Conservation (phyloP, 2,113 vertebrate genomes). For the Oenanthe melanoleuca region DNA sequence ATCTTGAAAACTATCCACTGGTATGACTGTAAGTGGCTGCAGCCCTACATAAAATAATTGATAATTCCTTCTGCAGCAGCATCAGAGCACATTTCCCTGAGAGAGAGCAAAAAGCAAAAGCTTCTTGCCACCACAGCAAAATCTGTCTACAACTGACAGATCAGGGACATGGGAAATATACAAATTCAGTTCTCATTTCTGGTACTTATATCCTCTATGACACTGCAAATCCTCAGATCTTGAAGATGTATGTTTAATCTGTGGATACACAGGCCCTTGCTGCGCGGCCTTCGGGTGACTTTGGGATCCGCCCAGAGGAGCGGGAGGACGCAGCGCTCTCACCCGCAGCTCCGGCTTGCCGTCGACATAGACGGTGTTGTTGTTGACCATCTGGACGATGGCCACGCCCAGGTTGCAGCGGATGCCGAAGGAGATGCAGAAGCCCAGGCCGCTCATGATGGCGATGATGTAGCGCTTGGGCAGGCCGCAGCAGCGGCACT, state of each 20-base stretch:
- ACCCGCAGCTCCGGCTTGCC: slow-evolving; percentile 93
- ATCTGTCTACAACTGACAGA: not conserved
- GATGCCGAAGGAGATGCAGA: slow-evolving; percentile 98
- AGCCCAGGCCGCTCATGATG: slow-evolving; percentile 95
- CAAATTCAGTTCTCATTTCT: not conserved
- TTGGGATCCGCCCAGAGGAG: not conserved
- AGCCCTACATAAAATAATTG: not conserved
- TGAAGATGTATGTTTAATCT: not conserved
- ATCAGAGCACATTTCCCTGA: not conserved
- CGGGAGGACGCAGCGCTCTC: not conserved
- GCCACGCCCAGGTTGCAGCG: slow-evolving; percentile 96
- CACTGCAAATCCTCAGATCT: not conserved
- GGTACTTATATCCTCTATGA: not conserved
- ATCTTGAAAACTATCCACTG: not conserved
- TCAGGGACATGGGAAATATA: not conserved
- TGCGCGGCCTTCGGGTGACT: rapidly evolving
- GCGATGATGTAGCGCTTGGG: slow-evolving; percentile 98
- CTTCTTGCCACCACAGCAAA: not conserved
- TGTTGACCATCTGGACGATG: slow-evolving; percentile 99
- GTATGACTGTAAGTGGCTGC: not conserved
- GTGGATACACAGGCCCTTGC: rapidly evolving
- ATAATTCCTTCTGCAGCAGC: not conserved
- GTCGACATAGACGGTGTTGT: slow-evolving; percentile 90
- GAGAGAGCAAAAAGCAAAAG: not conserved
- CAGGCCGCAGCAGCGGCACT: slow-evolving; percentile 88